A percentile compares a stretch with the other conserved stretches of the same genome.
phyloP scores from a whole-genome alignment of 1,140 invertebrate species.

The Tetramorium alpestre region DNA sequence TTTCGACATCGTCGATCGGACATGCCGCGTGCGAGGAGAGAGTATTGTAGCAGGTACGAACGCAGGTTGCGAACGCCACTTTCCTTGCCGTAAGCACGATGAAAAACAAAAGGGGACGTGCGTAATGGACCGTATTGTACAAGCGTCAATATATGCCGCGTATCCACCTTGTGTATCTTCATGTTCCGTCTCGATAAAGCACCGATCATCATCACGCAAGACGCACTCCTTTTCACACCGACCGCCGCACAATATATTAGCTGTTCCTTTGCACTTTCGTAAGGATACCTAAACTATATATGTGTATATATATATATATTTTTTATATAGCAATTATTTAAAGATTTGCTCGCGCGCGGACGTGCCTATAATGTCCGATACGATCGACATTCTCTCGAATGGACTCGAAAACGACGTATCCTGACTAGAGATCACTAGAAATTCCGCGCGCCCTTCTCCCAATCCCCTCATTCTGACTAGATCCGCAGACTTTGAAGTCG shows the following conservation, averaged over 20 bases:
- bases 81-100: neutral
- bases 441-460: conserved; percentile 12
- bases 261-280: conserved; percentile 49
- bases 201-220: conserved; percentile 14
- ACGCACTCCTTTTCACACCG: conserved; percentile 22
- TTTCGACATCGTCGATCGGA: conserved; percentile 62
- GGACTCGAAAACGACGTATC: conserved; percentile 43
- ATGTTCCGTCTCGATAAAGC: conserved; percentile 9
- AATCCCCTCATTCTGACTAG: conserved; percentile 60
- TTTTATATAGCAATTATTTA: conserved; percentile 47
- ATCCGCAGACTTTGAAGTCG: conserved; percentile 58
- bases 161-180: neutral
- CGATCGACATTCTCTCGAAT: conserved; percentile 37
- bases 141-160: neutral
- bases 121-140: conserved; percentile 6
- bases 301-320: conserved; percentile 15
- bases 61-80: neutral
- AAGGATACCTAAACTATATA: conserved; percentile 45
- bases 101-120: neutral
- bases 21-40: conserved; percentile 46
- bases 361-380: conserved; percentile 16
- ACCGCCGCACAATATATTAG: conserved; percentile 53
- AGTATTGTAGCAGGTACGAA: neutral
- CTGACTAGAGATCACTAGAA: conserved; percentile 64
- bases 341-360: conserved; percentile 46